Base-by-base conservation (phyloP, 2,797 vertebrate species). In the Phalloptychus januarius region DNA sequence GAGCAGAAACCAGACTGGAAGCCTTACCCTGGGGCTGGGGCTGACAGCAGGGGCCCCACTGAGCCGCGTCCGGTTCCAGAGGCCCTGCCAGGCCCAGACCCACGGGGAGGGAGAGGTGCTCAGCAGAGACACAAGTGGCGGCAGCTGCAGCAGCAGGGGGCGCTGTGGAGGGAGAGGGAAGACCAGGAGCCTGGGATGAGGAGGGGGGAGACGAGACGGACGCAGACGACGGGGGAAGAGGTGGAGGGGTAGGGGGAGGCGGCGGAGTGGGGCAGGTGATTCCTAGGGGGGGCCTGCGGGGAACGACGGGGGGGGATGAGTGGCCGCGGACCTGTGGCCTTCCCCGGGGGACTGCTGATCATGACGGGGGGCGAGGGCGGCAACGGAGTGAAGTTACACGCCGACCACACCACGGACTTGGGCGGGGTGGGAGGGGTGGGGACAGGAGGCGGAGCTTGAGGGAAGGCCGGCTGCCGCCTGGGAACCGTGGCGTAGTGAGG, bases 161-260 rank as follows among this genome's bases (percentile, higher is more conserved):
- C 93, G 97, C 98, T 99, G 98, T 97, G 97, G 96, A 97, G 96
- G 97, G 97, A 98, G 97, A 98, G 96, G 97, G 97, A 95, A 98
- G 95, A 97, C 97, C 96, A 97, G 97, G 96, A 96, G 97, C 96
- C 96, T 97, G 98, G 97, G 96, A 97, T 96, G 97, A 96, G 96
- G 96, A 96, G 96, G 91, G 92, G 93, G 87, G 86, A 92, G 91
- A 94, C 90, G 73, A 95, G 96, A 97, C 95, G 95, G 90, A 96
- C 95, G 91, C 91, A 93, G 95, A 84, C 61, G 81, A 94, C n/a
- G 95, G 95, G 87, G 15, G 89, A 83, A 94, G 94, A 85, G 79
- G 96, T 87, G 95, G 23, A 0, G 96, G 84, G 87, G 96, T 69
- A 40, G 96, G 79, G 67, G 96, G 93, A 87, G 96, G 79, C 3